phyloP scores from a whole-genome alignment of 2,888 invertebrate genomes.

The Catotricha subobsoleta region DNA sequence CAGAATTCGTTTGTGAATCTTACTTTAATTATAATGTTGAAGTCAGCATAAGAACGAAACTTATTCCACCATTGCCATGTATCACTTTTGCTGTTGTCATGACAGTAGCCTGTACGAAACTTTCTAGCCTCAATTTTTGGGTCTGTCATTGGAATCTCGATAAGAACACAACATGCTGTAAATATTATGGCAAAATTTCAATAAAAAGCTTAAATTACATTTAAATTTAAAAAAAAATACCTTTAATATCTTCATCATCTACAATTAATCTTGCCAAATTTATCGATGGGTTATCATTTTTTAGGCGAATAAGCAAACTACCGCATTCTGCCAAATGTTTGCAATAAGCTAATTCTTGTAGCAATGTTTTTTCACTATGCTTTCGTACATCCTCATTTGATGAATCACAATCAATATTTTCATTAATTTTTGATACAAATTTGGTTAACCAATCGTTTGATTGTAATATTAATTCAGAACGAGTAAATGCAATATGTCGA shows the following conservation, averaged over 20 bases:
- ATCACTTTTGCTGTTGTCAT: constrained; percentile 35
- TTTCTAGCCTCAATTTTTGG: constrained; percentile 22
- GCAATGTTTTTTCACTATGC: constrained; percentile 43
- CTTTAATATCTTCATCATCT: constrained; percentile 29
- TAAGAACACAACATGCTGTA: constrained; percentile 38
- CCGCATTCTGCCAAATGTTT: constrained; percentile 53
- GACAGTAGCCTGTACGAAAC: constrained; percentile 29
- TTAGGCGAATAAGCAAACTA: constrained; percentile 38
- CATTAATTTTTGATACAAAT: constrained; percentile 29
- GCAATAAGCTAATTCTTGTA: constrained; percentile 55
- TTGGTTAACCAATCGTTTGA: constrained; percentile 53
- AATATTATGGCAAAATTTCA: no score
- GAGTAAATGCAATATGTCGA: constrained; percentile 39
- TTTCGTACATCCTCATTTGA: constrained; percentile 32
- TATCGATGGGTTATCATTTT: constrained; percentile 31
- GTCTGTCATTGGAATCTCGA: constrained; percentile 51
- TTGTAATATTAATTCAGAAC: constrained; percentile 60
- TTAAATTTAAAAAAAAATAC: constrained; percentile 8
- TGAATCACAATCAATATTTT: constrained; percentile 66
- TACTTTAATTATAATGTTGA: constrained; percentile 32
- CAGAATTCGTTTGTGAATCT: neutral
- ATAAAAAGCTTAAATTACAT: constrained; percentile 6
- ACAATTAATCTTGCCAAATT: constrained; percentile 42
- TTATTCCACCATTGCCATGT: constrained; percentile 71
- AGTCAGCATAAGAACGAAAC: constrained; percentile 41